Evolutionary conservation across 2,113 vertebrate genomes (phyloP).

Genomic region (Sialia sialis): DNA sequence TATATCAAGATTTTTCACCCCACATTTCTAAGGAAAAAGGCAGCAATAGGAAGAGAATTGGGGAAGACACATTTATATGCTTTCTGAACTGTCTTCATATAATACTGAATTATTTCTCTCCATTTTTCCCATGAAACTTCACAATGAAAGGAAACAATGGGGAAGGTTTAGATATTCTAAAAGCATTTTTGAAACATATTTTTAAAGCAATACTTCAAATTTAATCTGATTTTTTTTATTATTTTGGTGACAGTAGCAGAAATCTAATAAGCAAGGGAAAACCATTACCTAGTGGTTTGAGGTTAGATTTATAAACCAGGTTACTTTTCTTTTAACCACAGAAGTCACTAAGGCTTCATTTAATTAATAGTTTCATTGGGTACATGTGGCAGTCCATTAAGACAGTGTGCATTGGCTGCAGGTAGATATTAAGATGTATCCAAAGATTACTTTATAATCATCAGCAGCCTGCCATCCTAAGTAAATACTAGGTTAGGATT

Average conservation of each 20-base stretch:
- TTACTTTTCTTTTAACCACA: not conserved
- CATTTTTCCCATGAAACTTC: not conserved
- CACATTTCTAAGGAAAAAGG: not conserved
- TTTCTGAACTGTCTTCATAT: not conserved
- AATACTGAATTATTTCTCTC: not conserved
- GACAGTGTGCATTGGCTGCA: not conserved
- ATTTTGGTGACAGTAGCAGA: not conserved
- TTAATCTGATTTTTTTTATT: not conserved
- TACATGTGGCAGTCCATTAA: constrained; percentile 17
- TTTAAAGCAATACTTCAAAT: not conserved
- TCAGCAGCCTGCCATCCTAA: not conserved
- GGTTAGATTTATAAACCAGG: not conserved
- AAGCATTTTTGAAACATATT: not conserved
- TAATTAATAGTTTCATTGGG: constrained; percentile 36
- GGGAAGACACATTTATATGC: not conserved
- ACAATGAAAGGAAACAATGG: not conserved
- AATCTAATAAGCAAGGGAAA: not conserved
- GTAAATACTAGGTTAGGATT: not conserved
- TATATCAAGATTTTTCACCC: not conserved
- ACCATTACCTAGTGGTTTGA: not conserved
- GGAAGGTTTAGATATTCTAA: not conserved
- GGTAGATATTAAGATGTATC: constrained; percentile 10
- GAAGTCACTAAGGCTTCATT: not conserved
- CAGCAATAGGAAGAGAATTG: not conserved
- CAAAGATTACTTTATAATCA: constrained; percentile 11